Base-by-base conservation (phyloP, 2,113 vertebrate genomes). In the Lagenorhynchus albirostris region DNA sequence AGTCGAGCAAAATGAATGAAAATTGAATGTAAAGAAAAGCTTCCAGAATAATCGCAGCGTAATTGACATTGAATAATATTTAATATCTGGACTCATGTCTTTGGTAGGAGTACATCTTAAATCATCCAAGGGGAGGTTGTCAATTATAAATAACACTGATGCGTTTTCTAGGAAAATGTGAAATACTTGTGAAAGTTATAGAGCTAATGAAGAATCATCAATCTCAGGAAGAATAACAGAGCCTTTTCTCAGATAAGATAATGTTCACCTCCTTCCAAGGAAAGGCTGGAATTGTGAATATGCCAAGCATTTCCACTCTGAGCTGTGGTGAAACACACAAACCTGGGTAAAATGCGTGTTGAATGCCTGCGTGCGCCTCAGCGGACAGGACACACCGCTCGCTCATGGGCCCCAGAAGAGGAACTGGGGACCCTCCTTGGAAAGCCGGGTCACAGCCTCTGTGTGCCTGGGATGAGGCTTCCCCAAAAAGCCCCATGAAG, bases 61-160 rank as follows among this genome's bases (percentile, higher is more conserved):
- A 97, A 97, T 97, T 98, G 97, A 91, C 97, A 97, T 89, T 97
- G 94, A 98, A 79, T 97, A 95, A 98, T 74, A 95, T 74, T 97
- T 97, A 97, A 95, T 96, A 97, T 97, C 77, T 90, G 84, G 98
- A 96, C 73, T 74, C 82, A 3, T 62, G 71, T 96, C 92, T 53
- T 97, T 98, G 97, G 96, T 62, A 97, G 62, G 94, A 92, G 79
- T 89, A 94, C 77, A 85, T 94, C 74, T 63, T 94, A 87, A 96
- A 97, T 97, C 94, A 96, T 62, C 94, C 90, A 77, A 84, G 93
- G 74, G 77, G 68, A 84, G 41, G 50, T 63, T 98, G 97, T 89
- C 96, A 97, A 36, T 96, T 98, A 67, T 95, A 97, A 98, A 96
- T 97, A 96, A 98, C 77, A 96, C 82, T 31, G 36, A 44, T 97